Base-by-base conservation (phyloP, 2,113 vertebrate genomes). In the Spea bombifrons region DNA sequence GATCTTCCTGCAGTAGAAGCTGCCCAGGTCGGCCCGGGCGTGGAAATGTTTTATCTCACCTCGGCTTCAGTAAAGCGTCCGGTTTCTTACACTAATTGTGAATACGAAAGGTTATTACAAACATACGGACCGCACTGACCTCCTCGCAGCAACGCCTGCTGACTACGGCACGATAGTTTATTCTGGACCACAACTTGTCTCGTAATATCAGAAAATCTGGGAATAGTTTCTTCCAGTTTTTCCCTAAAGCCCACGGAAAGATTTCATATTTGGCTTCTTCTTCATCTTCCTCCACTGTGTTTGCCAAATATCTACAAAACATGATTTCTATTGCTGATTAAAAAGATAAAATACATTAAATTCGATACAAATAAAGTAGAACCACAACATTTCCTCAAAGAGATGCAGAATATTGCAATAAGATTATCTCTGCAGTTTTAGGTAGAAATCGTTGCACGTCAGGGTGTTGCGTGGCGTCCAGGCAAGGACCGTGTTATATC, bases 221-320 rank as follows among this genome's bases (percentile, higher is more conserved):
- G 82, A 96, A 96, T 67, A 90, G 83, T 77, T 92, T 96, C 87
- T 90, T 95, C 97, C 96, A 99, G 66, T 87, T 89, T 89, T 93
- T 94, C 75, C 97, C 96, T 86, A 99, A 87, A 71, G 95, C 96
- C 97, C 97, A 99, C 5, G 96, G 95, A 80, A 99, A 99, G 85
- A 99, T 98, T 84, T 98, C 96, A 86, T 97, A 96, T 84, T 95
- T 99, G 52, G 82, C 88, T 88, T 96, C 94, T 88, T 97, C 95
- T 73, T 97, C 92, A 5, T 99, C 97, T 89, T 99, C 97, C 91
- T 99, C 97, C 92, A 99, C 95, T 74, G 95, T 96, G 87, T 99
- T 96, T 75, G 97, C 97, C 64, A 99, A 91, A 86, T 99, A 98
- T 66, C 97, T 99, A 84, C n/a, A 87, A 85, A 85, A 49, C 84